These are phyloP conservation scores for Norana najaformis DNA, from an alignment of 2,888 invertebrate genomes.

Conservation along the genomic window DNA sequence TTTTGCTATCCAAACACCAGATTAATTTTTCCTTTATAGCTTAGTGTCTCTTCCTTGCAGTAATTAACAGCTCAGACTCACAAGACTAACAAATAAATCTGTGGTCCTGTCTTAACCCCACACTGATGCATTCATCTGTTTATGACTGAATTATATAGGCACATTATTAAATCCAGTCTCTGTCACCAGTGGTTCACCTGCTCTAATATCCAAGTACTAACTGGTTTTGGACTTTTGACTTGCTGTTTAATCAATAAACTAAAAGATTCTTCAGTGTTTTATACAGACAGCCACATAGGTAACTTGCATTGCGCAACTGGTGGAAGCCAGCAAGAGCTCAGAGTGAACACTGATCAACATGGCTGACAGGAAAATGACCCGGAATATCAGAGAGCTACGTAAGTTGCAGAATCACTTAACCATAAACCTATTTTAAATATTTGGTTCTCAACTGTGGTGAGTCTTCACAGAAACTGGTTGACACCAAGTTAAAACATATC, in stretches of 20 bases:
- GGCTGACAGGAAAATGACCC: neutral
- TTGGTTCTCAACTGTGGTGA: neutral
- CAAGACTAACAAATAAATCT: neutral
- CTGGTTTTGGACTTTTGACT: neutral
- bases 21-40: neutral
- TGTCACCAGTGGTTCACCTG: neutral
- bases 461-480: neutral
- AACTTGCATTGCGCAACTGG: neutral
- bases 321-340: neutral
- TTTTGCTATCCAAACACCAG: neutral
- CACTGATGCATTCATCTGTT: neutral
- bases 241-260: constrained; percentile 13
- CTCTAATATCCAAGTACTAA: neutral
- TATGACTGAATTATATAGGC: neutral
- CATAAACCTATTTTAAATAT: neutral
- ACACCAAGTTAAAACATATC: neutral
- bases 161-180: neutral
- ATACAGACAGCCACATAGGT: neutral
- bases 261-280: neutral
- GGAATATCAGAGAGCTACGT: neutral
- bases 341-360: neutral
- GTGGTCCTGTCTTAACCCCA: neutral
- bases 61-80: no score
- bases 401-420: neutral
- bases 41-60: neutral